Conservation (phyloP, 2,888 invertebrate genomes). For the Linnaemya vulpina region DNA sequence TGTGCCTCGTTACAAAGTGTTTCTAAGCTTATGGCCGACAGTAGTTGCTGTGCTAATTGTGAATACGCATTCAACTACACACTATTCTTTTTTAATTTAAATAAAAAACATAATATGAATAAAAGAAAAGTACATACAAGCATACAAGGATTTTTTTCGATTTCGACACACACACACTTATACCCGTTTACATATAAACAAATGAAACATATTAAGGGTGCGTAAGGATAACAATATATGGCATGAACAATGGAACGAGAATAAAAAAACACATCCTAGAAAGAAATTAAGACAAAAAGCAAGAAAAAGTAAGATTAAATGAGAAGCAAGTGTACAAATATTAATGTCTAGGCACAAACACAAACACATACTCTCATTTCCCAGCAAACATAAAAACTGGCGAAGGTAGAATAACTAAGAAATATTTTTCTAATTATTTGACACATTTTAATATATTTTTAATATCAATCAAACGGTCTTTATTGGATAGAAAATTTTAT, state of each 20-base stretch:
- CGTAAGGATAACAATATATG: slow-evolving; percentile 68
- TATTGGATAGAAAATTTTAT: too few species aligned
- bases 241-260: slow-evolving; percentile 21
- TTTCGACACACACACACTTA: slow-evolving; percentile 27
- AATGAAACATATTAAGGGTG: slow-evolving; percentile 65
- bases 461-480: too few species aligned
- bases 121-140: slow-evolving; percentile 8
- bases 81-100: slow-evolving; percentile 20
- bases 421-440: too few species aligned
- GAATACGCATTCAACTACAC: neutral
- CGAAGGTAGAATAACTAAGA: too few species aligned
- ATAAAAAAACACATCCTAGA: slow-evolving; percentile 1
- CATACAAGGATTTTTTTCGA: neutral
- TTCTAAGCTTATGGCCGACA: too few species aligned
- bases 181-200: slow-evolving; percentile 25
- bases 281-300: slow-evolving; percentile 36
- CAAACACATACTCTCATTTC: neutral
- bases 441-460: too few species aligned
- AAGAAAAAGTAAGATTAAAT: slow-evolving; percentile 2
- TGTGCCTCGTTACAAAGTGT: too few species aligned
- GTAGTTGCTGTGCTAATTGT: too few species aligned
- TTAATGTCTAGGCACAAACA: slow-evolving; percentile 60
- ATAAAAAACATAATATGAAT: slow-evolving; percentile 17
- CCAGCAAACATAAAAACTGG: neutral
- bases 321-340: slow-evolving; percentile 66